Base-by-base conservation (phyloP, 2,113 vertebrate genomes). In the Anseranas semipalmata region DNA sequence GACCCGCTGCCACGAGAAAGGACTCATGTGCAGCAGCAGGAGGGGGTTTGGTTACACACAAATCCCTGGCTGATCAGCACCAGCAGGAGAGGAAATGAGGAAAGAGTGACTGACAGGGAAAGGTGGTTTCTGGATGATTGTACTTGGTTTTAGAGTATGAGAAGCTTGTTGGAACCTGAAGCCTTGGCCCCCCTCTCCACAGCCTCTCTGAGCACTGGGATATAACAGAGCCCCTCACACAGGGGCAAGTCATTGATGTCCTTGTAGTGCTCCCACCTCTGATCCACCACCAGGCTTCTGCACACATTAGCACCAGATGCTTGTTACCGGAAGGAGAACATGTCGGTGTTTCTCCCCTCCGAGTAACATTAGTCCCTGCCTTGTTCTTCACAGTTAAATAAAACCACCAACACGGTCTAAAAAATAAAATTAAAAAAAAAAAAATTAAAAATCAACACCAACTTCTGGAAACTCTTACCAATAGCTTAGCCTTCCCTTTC, bases 401-500 rank as follows among this genome's bases (percentile, higher is more conserved):
- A 90, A 96, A 89, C 83, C 94, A 89, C 85, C 92, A 88, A 82
- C 76, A 63, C 25, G 80, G 93, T 90, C 75, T 96, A 95, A 95
- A 95, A 93, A 94, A 89, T 37, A 1, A 13, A 18, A 14, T 11
- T 7, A 27, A 37, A 15, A 13, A 53, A 4, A 24, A 28, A 75
- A 95, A 87, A 78, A 94, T 90, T 48, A 85, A 85, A 81, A 41
- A 97, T 95, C 93, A 90, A 96, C 95, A 97, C 84, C 92, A 96
- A 80, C 94, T 96, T 85, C 92, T 98, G 98, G 97, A 98, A 98
- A 98, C 86, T 97, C 90, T 97, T 95, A 97, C 87, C 73, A 19
- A 95, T 71, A 95, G 93, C 89, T 97, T 84, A 94, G 96, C 89
- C 95, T 95, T 95, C 86, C 92, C 94, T 97, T 97, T 97, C 96